Evolutionary conservation across 2,888 invertebrate species (phyloP).

Genomic region (Serrognathus titanus): DNA sequence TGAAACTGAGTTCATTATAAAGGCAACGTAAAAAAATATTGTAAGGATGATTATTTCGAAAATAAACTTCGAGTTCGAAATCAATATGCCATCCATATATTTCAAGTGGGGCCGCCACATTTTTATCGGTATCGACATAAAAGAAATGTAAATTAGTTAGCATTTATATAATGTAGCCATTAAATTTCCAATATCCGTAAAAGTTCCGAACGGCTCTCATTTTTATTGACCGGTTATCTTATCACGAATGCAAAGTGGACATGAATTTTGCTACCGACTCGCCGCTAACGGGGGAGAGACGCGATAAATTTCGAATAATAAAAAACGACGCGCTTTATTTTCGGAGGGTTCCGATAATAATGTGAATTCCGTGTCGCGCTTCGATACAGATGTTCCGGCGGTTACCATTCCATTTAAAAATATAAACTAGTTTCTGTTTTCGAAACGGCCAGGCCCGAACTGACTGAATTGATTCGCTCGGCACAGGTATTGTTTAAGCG

Average conservation of each 20-base stretch:
- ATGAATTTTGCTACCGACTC: slow-evolving; percentile 30
- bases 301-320: slow-evolving; percentile 27
- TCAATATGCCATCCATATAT: too few species aligned
- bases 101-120: too few species aligned
- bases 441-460: too few species aligned
- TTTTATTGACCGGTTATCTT: slow-evolving; percentile 31
- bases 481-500: too few species aligned
- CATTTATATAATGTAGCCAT: background rate
- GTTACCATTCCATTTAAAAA: background rate
- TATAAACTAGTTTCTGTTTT: background rate
- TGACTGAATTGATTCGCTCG: too few species aligned
- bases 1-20: too few species aligned
- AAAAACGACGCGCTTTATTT: background rate
- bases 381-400: background rate
- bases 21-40: too few species aligned
- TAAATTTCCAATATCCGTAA: background rate
- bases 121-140: background rate
- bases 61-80: too few species aligned
- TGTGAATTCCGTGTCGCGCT: slow-evolving; percentile 4
- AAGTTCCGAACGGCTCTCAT: background rate
- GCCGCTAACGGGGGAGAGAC: slow-evolving; percentile 13
- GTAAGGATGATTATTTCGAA: too few species aligned
- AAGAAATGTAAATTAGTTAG: slow-evolving; percentile 1
- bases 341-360: slow-evolving; percentile 1
- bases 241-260: slow-evolving; percentile 44